Conservation (phyloP, 2,888 invertebrate species). For the Nomada lathburiana region DNA sequence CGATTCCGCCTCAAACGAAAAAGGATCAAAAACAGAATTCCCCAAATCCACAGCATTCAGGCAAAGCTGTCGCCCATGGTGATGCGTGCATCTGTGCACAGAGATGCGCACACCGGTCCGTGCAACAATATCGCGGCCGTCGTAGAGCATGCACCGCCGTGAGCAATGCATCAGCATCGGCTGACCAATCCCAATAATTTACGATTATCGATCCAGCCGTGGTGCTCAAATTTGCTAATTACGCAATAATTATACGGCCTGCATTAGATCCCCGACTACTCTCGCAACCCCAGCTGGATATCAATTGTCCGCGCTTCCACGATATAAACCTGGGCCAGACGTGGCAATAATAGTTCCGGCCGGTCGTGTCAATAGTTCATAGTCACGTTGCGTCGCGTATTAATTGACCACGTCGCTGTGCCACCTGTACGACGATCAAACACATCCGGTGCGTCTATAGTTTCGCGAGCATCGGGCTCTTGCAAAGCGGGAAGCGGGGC, state of each 20-base stretch:
- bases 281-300: constrained; percentile 44
- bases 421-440: constrained; percentile 40
- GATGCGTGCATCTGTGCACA: background rate
- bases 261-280: constrained; percentile 74
- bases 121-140: constrained; percentile 62
- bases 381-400: constrained; percentile 55
- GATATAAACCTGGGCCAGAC: constrained; percentile 23
- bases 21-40: background rate
- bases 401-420: constrained; percentile 55
- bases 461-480: constrained; percentile 53
- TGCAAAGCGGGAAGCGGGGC: constrained; percentile 38
- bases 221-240: constrained; percentile 82
- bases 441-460: constrained; percentile 62
- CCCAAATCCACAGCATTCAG: background rate
- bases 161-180: constrained; percentile 77
- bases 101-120: constrained; percentile 8
- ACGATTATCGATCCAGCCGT: constrained; percentile 77
- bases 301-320: constrained; percentile 62
- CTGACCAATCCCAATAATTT: constrained; percentile 79
- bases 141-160: constrained; percentile 65
- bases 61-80: too few relatives aligned
- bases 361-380: constrained; percentile 72
- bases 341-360: constrained; percentile 66
- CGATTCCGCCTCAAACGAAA: background rate
- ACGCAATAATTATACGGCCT: constrained; percentile 82